These are phyloP conservation scores for Nebria ingens DNA, from an alignment of 1,140 invertebrate species.

Conservation along the genomic window DNA sequence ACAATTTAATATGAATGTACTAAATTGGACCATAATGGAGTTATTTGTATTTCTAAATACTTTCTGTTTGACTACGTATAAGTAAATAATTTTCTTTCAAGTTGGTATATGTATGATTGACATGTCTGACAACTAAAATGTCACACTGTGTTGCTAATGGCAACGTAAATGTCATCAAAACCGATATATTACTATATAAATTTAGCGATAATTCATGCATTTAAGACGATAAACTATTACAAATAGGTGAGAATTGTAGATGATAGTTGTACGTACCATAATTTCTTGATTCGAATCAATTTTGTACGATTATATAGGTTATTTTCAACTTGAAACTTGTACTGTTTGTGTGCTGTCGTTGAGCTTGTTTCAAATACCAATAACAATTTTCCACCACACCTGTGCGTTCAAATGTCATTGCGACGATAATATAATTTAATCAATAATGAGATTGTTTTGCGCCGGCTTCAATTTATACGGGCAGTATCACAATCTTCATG, in stretches of 20 bases:
- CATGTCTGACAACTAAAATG: background rate
- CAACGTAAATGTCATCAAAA: constrained; percentile 1
- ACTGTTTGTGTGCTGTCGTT: background rate
- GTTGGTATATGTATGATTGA: background rate
- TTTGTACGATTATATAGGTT: background rate
- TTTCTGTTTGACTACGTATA: too few relatives aligned
- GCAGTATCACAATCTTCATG: constrained; percentile 18
- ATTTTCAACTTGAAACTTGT: background rate
- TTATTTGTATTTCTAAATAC: too few relatives aligned
- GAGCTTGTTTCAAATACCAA: background rate
- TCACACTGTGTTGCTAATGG: background rate
- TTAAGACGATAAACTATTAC: too few relatives aligned
- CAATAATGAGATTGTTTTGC: constrained; percentile 21
- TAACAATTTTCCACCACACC: background rate
- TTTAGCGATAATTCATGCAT: too few relatives aligned
- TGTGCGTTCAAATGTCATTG: background rate
- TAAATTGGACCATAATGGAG: too few relatives aligned
- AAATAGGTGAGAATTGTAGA: background rate
- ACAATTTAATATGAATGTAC: too few relatives aligned
- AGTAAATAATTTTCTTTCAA: too few relatives aligned
- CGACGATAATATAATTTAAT: constrained; percentile 1
- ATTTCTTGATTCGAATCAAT: background rate
- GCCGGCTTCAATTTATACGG: constrained; percentile 31
- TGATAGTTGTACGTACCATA: background rate
- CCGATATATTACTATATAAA: background rate